Conservation (phyloP, 53 echinoderm and acorn worm species). For the Temnopleurus reevesii region DNA sequence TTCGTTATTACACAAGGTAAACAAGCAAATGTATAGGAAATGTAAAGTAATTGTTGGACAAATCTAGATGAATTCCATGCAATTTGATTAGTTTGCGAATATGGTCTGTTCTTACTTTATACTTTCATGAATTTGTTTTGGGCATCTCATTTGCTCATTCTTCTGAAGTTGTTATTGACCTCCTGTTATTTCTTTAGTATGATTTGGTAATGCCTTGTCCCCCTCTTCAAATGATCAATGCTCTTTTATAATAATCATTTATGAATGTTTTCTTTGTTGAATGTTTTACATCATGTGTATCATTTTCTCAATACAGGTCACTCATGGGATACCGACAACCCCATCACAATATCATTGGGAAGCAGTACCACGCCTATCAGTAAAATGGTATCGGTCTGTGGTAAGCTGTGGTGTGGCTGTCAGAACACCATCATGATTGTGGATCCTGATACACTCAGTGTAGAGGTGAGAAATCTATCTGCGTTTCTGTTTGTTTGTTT, state of each 20-base stretch:
- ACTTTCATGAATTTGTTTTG: no score
- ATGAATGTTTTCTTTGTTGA: no score
- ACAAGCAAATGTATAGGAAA: no score
- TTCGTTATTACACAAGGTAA: no score
- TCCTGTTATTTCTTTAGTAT: not conserved
- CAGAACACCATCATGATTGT: conserved; percentile 94
- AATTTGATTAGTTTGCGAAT: no score
- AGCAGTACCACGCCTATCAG: conserved; percentile 86
- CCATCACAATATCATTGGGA: conserved; percentile 89
- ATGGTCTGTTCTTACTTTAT: no score
- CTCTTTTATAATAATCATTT: no score
- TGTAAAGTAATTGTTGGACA: no score
- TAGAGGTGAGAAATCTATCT: conserved; percentile 74
- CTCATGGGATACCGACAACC: conserved; percentile 91
- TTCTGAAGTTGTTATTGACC: no score
- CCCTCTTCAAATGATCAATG: no score
- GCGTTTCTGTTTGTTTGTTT: not conserved
- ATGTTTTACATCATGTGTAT: not conserved
- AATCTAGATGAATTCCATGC: no score
- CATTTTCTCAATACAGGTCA: conserved; percentile 66
- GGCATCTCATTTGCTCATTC: no score
- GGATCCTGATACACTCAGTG: conserved; percentile 84
- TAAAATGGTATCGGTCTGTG: conserved; percentile 90
- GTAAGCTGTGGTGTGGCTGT: conserved; percentile 94
- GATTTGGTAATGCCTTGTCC: not conserved